Percentiles rank a stretch among this genome's conserved stretches.
phyloP scores from a whole-genome alignment of 2,113 vertebrate species.

The Varanus komodoensis region DNA sequence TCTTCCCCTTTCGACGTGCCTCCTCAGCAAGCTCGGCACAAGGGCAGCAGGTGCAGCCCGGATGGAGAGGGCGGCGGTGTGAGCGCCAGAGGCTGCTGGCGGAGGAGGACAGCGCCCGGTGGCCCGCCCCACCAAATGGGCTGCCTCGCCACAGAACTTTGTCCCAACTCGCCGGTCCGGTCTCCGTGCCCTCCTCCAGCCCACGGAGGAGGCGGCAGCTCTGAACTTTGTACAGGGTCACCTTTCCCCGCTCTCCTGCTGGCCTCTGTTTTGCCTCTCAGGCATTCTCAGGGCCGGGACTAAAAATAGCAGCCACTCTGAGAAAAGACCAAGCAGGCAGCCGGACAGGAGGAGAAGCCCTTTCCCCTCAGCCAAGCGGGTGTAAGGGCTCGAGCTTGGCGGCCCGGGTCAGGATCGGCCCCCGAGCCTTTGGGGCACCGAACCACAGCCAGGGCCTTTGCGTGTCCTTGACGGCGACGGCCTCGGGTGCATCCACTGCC shows the following conservation, averaged over 20 bases:
- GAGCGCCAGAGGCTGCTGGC: too few relatives aligned
- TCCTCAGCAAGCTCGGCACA: not conserved
- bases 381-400: too few relatives aligned
- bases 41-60: not conserved
- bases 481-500: too few relatives aligned
- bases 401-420: not conserved
- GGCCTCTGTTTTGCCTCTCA: slow-evolving; percentile 30
- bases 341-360: not conserved
- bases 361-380: not conserved
- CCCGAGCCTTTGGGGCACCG: not conserved
- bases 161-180: not conserved
- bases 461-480: too few relatives aligned
- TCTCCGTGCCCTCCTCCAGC: not conserved
- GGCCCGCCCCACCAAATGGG: not conserved
- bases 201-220: not conserved
- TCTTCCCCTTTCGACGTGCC: not conserved
- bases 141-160: not conserved
- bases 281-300: slow-evolving; percentile 14
- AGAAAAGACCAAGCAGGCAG: not conserved
- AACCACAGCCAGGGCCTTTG: too few relatives aligned
- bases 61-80: too few relatives aligned
- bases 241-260: slow-evolving; percentile 65
- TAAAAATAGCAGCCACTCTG: slow-evolving; percentile 53
- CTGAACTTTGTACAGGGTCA: slow-evolving; percentile 78
- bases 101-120: too few relatives aligned